These are phyloP conservation scores for Tichodroma muraria DNA, from an alignment of 2,113 vertebrate species.

Conservation along the genomic window DNA sequence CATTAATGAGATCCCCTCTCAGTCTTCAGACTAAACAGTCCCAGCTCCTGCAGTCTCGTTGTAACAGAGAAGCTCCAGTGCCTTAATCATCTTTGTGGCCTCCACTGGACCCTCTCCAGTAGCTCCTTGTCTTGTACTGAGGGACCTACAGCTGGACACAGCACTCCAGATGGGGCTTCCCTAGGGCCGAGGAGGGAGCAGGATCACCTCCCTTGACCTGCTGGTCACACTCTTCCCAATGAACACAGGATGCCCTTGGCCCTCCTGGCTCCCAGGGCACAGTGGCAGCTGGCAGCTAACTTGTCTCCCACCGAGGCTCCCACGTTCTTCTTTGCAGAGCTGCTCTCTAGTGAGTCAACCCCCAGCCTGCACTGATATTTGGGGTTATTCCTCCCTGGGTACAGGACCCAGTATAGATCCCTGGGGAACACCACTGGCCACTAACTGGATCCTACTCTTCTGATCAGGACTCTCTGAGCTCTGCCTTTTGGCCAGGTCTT, in stretches of 20 bases:
- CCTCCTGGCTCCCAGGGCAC: neutral
- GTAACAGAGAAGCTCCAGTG: neutral
- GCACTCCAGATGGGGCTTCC: neutral
- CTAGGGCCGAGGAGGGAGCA: rapidly evolving
- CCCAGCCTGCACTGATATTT: neutral
- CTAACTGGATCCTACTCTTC: neutral
- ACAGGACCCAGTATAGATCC: neutral
- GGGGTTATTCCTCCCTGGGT: neutral
- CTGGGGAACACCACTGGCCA: rapidly evolving
- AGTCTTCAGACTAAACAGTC: neutral
- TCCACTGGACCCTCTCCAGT: neutral
- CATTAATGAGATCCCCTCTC: neutral
- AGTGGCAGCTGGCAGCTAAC: neutral
- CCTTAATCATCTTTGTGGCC: neutral
- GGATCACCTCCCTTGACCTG: neutral
- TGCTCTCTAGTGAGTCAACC: neutral
- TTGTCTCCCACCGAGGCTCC: neutral
- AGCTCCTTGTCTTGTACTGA: neutral
- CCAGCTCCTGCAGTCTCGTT: neutral
- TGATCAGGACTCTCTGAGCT: neutral
- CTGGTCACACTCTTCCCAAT: neutral
- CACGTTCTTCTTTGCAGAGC: neutral
- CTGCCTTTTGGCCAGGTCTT: neutral
- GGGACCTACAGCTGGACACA: neutral
- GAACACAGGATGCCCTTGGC: neutral